A percentile compares a stretch with the other conserved stretches of the same genome.
These are phyloP conservation scores for Phylloscopus trochilus DNA, from an alignment of 2,113 vertebrate genomes.

Conservation along the genomic window DNA sequence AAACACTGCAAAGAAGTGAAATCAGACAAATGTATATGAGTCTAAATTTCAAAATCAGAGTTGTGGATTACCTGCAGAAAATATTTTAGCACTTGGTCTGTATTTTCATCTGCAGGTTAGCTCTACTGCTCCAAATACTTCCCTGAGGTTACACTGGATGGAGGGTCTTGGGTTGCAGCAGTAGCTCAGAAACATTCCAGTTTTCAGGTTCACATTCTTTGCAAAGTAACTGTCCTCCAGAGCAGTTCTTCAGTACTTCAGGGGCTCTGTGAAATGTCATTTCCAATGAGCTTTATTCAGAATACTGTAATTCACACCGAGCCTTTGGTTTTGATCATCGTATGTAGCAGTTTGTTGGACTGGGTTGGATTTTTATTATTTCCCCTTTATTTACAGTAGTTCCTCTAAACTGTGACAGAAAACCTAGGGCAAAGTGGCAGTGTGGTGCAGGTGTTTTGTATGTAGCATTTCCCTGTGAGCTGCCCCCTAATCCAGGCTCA, in stretches of 20 bases:
- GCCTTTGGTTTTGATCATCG: background rate
- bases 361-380: background rate
- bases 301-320: background rate
- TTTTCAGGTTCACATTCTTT: background rate
- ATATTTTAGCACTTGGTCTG: background rate
- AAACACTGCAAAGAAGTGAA: background rate
- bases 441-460: background rate
- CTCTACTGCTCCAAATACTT: background rate
- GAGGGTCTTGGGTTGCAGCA: background rate
- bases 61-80: background rate
- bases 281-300: background rate
- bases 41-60: background rate
- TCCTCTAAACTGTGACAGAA: background rate
- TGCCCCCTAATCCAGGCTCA: background rate
- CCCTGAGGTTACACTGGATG: background rate
- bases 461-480: background rate
- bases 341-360: background rate
- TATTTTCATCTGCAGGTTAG: background rate
- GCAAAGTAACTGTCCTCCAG: background rate
- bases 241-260: background rate
- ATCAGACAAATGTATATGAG: accelerated
- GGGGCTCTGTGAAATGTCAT: background rate
- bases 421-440: background rate
- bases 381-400: background rate
- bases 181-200: background rate